Evolutionary conservation across 2,888 invertebrate species (phyloP), one percentile per base, ranked within the genome.

Genomic region (Mythimna albipuncta): DNA sequence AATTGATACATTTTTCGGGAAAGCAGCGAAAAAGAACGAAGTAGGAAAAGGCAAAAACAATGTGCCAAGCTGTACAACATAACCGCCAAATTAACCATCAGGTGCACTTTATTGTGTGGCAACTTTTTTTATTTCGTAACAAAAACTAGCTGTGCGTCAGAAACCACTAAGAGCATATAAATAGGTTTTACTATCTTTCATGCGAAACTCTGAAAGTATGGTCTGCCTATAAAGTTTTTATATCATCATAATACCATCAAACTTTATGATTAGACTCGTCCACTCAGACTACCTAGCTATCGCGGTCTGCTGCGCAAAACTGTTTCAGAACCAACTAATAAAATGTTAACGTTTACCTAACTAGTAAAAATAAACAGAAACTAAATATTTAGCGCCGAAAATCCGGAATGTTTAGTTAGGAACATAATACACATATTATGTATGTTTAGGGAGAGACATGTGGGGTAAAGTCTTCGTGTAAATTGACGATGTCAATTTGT

Each of bases 171-270:
- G 73, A 83, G 62, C 55, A 65, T 85, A 83, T 76, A 82, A 84
- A 84, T 83, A 85, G 82, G 71, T 78, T 87, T 87, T 82, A 86
- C 75, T 81, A 75, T 79, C 75, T 79, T 77, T 79, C 76, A 75
- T 77, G 81, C 50, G 72, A 77, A 82, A 77, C 81, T 61, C 71
- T 82, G 69, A 69, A 84, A 85, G 82, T 81, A 83, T 80, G 79
- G 79, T 77, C 71, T 79, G 77, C 82, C 82, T 82, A 87, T 89
- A 87, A 89, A 88, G 82, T 83, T 89, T 86, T 88, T 87, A 89
- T 87, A 80, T 87, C 80, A 86, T 87, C 88, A 89, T 88, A 87
- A 83, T 77, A 71, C 80, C 83, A 87, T 87, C 81, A 88, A 89
- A 85, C 75, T 88, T 89, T 89, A 87, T 87, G 88, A 89, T 87